Evolutionary conservation across 2,888 invertebrate species (phyloP), one percentile per base, ranked within the genome.

Genomic region (Ferrisia virgata): DNA sequence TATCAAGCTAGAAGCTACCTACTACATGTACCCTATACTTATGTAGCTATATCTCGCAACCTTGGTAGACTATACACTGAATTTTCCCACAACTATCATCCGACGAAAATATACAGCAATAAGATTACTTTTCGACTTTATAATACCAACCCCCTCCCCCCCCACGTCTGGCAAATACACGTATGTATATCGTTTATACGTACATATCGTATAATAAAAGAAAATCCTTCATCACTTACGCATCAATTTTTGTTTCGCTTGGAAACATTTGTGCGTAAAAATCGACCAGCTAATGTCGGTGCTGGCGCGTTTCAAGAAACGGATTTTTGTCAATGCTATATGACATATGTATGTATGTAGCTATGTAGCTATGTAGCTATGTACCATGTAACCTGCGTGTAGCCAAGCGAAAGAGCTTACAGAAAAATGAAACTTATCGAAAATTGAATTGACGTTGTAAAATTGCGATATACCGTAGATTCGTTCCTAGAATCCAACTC

Each of bases 391-490:
- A 47, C n/a, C n/a, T 47, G n/a, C 15, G 25, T 11, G 58, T 58
- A 58, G 25, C 58, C 58, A 58, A 5, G 58, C 58, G 58, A 58
- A 58, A 25, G 13, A 72, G 28, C 72, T 31, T 25, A n/a, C 72
- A 31, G n/a, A n/a, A 72, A 72, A 72, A 72, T 72, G 15, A 64
- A 64, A 31, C 31, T 72, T 72, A 72, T 72, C 72, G 72, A 72
- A 25, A 72, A 33, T 72, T 33, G 72, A 72, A 33, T 72, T 72
- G 72, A 72, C 72, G 72, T 72, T 72, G 28, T 33, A 22, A 72
- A 72, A 72, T 72, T 72, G 25, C 28, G 25, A 53, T 53, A 53
- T 53, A 53, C n/a, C n/a, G n/a, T n/a, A n/a, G 58, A 58, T 25
- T 25, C 25, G 58, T 22, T 22, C 4, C 43, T 43, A 43, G 8